Conservation (phyloP, 2,113 vertebrate genomes). For the Muntiacus muntjak region DNA sequence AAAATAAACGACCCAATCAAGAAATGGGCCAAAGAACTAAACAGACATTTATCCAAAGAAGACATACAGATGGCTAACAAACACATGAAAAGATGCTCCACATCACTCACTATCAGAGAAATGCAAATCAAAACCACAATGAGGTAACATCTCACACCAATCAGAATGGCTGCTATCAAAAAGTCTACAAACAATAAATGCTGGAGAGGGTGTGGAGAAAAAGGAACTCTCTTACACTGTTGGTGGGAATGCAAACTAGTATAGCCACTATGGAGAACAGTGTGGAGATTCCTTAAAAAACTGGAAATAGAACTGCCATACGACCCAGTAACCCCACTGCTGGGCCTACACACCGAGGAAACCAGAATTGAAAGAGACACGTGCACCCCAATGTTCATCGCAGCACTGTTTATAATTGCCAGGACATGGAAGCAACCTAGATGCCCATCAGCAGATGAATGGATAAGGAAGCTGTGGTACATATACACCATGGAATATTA, state of each 20-base stretch:
- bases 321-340: background rate
- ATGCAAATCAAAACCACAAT: background rate
- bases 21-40: background rate
- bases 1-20: background rate
- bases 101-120: background rate
- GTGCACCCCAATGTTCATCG: background rate
- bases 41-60: background rate
- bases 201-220: background rate
- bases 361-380: background rate
- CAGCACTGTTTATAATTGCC: background rate
- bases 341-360: background rate
- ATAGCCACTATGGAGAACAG: background rate
- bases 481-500: background rate
- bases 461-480: background rate
- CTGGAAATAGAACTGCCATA: background rate
- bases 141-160: background rate
- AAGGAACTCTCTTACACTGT: background rate
- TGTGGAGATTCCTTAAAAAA: background rate
- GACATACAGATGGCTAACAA: background rate
- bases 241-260: background rate
- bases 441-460: accelerated
- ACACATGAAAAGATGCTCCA: background rate
- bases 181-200: background rate
- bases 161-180: background rate
- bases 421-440: background rate